A percentile compares a stretch with the other conserved stretches of the same genome.
Conservation (phyloP, 2,113 vertebrate genomes). For the Tursiops truncatus region DNA sequence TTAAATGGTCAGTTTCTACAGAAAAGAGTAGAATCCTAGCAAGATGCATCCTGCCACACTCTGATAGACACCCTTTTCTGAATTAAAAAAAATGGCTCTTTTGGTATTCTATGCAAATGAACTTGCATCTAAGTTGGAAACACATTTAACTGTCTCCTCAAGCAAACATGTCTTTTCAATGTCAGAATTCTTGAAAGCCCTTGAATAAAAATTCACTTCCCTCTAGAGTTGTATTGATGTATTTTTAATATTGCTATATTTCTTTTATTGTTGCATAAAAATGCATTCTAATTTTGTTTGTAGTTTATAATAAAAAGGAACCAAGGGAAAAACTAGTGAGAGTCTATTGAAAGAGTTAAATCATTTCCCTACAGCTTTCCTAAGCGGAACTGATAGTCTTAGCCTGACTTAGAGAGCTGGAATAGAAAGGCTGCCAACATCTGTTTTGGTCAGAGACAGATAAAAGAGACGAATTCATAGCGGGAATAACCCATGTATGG, state of each 20-base stretch:
- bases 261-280: slow-evolving; percentile 55
- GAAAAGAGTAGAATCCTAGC: background rate
- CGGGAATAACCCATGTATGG: slow-evolving; percentile 82
- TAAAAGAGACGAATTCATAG: slow-evolving; percentile 87
- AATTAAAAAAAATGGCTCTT: background rate
- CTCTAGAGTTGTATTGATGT: slow-evolving; percentile 53
- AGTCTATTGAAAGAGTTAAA: slow-evolving; percentile 82
- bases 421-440: slow-evolving; percentile 87
- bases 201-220: slow-evolving; percentile 61
- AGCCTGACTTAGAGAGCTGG: slow-evolving; percentile 85
- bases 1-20: slow-evolving; percentile 35
- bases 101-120: slow-evolving; percentile 72
- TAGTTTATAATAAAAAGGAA: slow-evolving; percentile 61
- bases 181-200: slow-evolving; percentile 33
- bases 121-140: slow-evolving; percentile 65
- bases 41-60: background rate
- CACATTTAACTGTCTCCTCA: slow-evolving; percentile 47
- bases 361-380: slow-evolving; percentile 80
- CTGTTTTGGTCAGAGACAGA: slow-evolving; percentile 88
- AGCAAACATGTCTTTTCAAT: slow-evolving; percentile 51
- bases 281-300: slow-evolving; percentile 58
- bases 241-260: slow-evolving; percentile 75
- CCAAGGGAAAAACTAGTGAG: slow-evolving; percentile 48
- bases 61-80: slow-evolving; percentile 33
- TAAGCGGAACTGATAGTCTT: slow-evolving; percentile 87